phyloP scores from a whole-genome alignment of 2,888 invertebrate species.

The Apoderus coryli region DNA sequence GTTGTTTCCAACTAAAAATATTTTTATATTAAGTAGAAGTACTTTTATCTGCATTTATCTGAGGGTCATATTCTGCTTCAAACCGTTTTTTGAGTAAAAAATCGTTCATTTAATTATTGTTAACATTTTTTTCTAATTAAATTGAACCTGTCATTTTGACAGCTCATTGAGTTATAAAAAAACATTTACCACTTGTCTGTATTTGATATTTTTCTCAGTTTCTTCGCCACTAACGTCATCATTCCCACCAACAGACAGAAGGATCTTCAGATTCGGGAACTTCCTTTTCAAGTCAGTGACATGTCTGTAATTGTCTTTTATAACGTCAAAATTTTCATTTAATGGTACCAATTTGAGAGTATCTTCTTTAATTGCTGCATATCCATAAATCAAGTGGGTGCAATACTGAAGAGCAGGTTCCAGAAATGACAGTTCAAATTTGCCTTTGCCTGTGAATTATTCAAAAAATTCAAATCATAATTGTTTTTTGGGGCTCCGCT shows the following conservation, averaged over 20 bases:
- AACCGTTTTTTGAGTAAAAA: too few relatives aligned
- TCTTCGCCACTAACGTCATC: slow-evolving; percentile 43
- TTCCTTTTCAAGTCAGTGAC: slow-evolving; percentile 55
- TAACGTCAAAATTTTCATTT: slow-evolving; percentile 59
- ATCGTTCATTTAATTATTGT: too few relatives aligned
- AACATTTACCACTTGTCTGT: slow-evolving; percentile 48
- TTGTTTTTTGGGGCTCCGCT: too few relatives aligned
- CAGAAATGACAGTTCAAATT: slow-evolving; percentile 54
- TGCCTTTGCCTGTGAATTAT: slow-evolving; percentile 52
- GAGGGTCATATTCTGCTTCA: too few relatives aligned
- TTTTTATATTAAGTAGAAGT: slow-evolving; percentile 10
- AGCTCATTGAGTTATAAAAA: too few relatives aligned
- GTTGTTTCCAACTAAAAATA: slow-evolving; percentile 55
- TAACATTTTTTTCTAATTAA: too few relatives aligned
- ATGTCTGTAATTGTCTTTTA: slow-evolving; percentile 57
- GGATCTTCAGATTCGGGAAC: slow-evolving; percentile 53
- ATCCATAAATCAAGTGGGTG: slow-evolving; percentile 68
- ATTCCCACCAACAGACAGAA: slow-evolving; percentile 66
- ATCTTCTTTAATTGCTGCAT: slow-evolving; percentile 58
- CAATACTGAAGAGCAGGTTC: slow-evolving; percentile 65
- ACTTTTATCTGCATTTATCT: too few relatives aligned
- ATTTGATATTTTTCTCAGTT: slow-evolving; percentile 44
- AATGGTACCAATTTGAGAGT: slow-evolving; percentile 55
- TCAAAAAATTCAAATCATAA: neutral
- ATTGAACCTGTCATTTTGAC: too few relatives aligned